phyloP scores from a whole-genome alignment of 2,113 vertebrate species.

The Calidris pugnax region DNA sequence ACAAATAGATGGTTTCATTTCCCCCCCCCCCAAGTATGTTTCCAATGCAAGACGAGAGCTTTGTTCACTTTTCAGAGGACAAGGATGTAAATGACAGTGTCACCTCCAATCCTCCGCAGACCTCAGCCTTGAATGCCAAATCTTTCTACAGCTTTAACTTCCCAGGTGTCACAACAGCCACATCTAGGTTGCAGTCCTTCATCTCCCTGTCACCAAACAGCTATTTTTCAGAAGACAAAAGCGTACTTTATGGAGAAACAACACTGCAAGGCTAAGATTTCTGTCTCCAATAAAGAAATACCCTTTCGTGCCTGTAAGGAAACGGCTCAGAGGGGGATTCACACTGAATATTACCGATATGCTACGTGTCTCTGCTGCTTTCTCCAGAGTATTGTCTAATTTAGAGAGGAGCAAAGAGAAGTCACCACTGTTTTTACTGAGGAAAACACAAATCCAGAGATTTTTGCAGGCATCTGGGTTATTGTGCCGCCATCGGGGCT shows the following conservation, averaged over 20 bases:
- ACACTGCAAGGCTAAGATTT: neutral
- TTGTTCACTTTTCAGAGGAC: neutral
- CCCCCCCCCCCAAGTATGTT: neutral
- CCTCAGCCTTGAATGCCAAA: neutral
- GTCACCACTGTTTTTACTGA: neutral
- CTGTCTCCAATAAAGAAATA: neutral
- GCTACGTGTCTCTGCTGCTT: rapidly evolving
- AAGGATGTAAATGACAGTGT: neutral
- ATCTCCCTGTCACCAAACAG: neutral
- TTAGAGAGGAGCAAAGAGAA: neutral
- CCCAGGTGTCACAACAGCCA: neutral
- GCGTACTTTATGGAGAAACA: neutral
- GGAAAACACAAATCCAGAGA: neutral
- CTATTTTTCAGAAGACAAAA: neutral
- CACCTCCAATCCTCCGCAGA: neutral
- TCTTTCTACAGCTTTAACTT: neutral
- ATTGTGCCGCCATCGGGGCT: neutral
- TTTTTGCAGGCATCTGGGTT: neutral
- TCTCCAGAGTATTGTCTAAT: neutral
- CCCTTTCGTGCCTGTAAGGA: neutral
- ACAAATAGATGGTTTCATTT: constrained; percentile 34
- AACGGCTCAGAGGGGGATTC: neutral
- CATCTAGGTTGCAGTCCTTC: neutral
- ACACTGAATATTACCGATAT: neutral
- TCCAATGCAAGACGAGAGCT: neutral